Evolutionary conservation across 1,140 invertebrate species (phyloP).

Genomic region (Drosophila bocqueti): DNA sequence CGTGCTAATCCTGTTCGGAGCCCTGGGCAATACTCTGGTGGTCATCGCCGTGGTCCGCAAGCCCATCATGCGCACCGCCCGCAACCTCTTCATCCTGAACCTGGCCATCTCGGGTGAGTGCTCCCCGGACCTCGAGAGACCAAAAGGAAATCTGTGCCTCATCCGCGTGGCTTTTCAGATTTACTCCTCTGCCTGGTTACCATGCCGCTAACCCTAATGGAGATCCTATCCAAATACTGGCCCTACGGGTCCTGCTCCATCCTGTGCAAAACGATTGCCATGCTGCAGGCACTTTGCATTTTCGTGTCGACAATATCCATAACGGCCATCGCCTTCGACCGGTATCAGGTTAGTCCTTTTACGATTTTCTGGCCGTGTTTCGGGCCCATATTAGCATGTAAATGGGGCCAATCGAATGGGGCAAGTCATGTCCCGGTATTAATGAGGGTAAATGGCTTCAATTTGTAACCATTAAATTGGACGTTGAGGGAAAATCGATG

Average conservation of each 20-base stretch:
- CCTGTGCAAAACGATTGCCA: conserved; percentile 92
- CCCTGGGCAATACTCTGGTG: conserved; percentile 92
- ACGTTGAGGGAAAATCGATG: conserved; percentile 38
- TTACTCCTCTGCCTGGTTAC: conserved; percentile 93
- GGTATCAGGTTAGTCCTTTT: conserved; percentile 87
- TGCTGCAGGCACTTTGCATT: conserved; percentile 93
- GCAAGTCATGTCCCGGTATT: conserved; percentile 33
- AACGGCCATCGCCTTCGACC: conserved; percentile 94
- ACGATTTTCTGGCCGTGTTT: conserved; percentile 1
- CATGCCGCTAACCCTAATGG: conserved; percentile 93
- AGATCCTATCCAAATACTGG: conserved; percentile 92
- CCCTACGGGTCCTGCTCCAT: conserved; percentile 88
- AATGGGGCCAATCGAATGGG: conserved; percentile 25
- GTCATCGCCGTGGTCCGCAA: conserved; percentile 92
- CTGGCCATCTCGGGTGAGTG: conserved; percentile 90
- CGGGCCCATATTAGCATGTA: conserved; percentile 24
- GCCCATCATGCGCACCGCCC: conserved; percentile 92
- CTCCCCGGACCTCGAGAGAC: background rate
- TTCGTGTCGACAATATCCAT: conserved; percentile 96
- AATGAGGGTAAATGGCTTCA: conserved; percentile 34
- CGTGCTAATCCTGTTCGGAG: conserved; percentile 91
- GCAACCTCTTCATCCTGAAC: conserved; percentile 96
- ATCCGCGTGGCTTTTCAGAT: conserved; percentile 85
- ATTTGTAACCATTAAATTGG: conserved; percentile 40
- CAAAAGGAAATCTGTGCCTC: conserved; percentile 5